phyloP scores from a whole-genome alignment of 2,888 invertebrate species.

The Coenonympha glycerion region DNA sequence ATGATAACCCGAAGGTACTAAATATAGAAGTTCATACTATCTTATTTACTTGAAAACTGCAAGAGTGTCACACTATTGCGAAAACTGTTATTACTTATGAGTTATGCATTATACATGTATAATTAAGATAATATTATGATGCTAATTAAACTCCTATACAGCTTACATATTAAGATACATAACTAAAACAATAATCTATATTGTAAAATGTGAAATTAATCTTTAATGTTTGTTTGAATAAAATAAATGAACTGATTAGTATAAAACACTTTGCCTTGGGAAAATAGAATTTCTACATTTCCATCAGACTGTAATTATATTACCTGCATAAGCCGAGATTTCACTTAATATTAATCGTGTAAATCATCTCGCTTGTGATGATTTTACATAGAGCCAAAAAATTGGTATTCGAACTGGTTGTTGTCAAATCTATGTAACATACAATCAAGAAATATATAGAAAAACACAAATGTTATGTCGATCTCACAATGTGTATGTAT shows the following conservation, averaged over 20 bases:
- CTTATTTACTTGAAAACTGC: neutral
- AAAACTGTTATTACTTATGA: neutral
- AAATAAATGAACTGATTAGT: no score
- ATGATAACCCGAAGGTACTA: neutral
- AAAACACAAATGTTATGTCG: neutral
- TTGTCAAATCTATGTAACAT: constrained; percentile 13
- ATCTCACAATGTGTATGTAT: neutral
- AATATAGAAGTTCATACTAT: neutral
- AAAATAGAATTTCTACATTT: no score
- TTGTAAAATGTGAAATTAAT: no score
- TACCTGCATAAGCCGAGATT: no score
- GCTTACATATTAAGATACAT: neutral
- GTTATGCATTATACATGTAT: neutral
- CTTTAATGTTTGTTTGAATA: no score
- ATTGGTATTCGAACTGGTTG: neutral
- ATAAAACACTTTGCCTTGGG: no score
- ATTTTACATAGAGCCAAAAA: no score
- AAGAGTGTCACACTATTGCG: neutral
- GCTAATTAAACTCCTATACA: neutral
- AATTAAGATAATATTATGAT: neutral
- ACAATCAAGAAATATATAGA: constrained; percentile 12
- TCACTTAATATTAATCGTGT: no score
- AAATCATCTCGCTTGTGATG: no score
- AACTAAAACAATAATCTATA: no score
- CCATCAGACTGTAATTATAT: no score